Percentiles rank a stretch among this genome's conserved stretches.
Conservation (phyloP, 2,113 vertebrate genomes). For the Ibidorhyncha struthersii region DNA sequence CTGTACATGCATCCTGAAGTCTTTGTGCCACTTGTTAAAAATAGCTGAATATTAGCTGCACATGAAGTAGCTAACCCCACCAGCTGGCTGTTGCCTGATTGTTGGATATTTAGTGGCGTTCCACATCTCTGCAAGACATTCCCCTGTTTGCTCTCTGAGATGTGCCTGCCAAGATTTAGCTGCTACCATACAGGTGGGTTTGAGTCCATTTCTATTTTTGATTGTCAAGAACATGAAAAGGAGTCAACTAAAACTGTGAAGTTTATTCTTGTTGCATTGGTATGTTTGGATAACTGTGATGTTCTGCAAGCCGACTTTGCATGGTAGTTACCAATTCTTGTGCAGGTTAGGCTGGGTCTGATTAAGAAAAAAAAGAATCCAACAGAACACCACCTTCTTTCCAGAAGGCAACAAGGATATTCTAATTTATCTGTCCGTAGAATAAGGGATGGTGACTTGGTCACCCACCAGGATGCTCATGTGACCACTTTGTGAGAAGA, state of each 20-base stretch:
- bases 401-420: neutral
- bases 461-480: neutral
- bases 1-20: neutral
- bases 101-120: neutral
- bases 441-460: neutral
- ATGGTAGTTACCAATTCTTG: neutral
- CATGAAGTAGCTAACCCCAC: neutral
- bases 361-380: neutral
- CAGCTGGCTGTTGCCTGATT: neutral
- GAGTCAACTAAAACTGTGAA: neutral
- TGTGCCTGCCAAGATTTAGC: neutral
- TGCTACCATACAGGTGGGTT: neutral
- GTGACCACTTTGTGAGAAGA: neutral
- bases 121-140: neutral
- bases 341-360: neutral
- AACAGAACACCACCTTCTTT: neutral
- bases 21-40: neutral
- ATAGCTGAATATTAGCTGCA: neutral
- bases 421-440: neutral
- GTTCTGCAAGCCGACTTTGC: neutral
- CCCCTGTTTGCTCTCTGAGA: neutral
- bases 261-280: neutral
- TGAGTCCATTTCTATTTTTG: neutral
- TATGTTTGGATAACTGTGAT: neutral
- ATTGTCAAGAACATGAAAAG: neutral